A percentile compares a stretch with the other conserved stretches of the same genome.
Conservation (phyloP, 2,888 invertebrate genomes). For the Andrena hattorfiana region DNA sequence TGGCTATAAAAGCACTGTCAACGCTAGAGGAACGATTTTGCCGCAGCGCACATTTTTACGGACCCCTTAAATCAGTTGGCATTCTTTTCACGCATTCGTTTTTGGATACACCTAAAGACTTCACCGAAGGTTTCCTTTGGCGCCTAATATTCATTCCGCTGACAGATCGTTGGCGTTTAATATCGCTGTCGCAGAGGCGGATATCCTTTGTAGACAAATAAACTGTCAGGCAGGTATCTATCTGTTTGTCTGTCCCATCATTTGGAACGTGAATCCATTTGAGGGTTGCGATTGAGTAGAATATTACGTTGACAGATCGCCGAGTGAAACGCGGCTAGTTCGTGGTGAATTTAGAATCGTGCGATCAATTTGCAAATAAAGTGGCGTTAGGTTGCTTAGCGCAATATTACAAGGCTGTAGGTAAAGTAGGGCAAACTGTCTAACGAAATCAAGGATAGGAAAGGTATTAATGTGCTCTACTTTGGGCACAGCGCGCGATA, state of each 20-base stretch:
- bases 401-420: background rate
- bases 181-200: background rate
- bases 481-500: constrained; percentile 14
- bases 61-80: too few species aligned
- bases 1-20: too few species aligned
- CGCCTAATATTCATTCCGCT: constrained; percentile 15
- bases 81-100: background rate
- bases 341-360: background rate
- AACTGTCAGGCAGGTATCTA: constrained; percentile 1
- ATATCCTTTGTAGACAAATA: background rate
- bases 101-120: constrained; percentile 11
- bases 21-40: too few species aligned
- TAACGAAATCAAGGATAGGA: constrained; percentile 16
- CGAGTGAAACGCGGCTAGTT: background rate
- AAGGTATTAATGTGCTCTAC: constrained; percentile 20
- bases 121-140: background rate
- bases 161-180: constrained; percentile 24
- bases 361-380: background rate
- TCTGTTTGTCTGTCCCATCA: background rate
- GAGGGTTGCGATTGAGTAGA: background rate
- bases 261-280: constrained; percentile 4
- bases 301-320: background rate
- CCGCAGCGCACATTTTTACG: too few species aligned
- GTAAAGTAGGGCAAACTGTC: constrained; percentile 35
- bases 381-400: background rate